A percentile compares a stretch with the other conserved stretches of the same genome.
phyloP scores from a whole-genome alignment of 2,797 vertebrate genomes.

The Triplophysa bombifrons region DNA sequence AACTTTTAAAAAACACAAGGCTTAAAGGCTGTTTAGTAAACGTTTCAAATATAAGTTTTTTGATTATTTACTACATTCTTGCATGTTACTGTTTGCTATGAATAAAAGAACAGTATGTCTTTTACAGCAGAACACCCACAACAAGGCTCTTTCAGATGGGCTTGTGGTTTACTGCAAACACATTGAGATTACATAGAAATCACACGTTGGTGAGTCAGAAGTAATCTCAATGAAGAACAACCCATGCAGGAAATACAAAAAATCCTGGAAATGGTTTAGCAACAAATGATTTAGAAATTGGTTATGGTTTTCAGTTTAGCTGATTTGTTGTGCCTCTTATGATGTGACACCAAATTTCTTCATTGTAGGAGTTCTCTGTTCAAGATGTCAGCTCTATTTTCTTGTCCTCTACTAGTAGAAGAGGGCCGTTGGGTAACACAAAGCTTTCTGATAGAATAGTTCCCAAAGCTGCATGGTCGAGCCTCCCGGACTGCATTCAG shows the following conservation, averaged over 20 bases:
- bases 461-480: constrained; percentile 69
- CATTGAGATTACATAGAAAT: constrained; percentile 5
- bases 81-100: neutral
- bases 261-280: neutral
- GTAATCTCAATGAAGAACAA: constrained; percentile 17
- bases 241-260: neutral
- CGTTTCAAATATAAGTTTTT: neutral
- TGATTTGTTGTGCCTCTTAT: constrained; percentile 48
- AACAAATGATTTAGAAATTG: neutral
- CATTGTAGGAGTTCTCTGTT: constrained; percentile 32
- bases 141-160: neutral
- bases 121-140: constrained; percentile 10
- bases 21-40: neutral
- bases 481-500: constrained; percentile 78
- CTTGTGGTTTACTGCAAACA: constrained; percentile 1
- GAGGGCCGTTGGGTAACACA: constrained; percentile 65
- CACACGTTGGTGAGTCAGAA: constrained; percentile 18
- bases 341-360: constrained; percentile 39
- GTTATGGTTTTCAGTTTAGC: constrained; percentile 1
- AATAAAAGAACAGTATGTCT: neutral
- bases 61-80: neutral
- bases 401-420: constrained; percentile 43
- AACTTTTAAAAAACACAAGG: neutral
- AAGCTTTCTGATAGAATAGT: constrained; percentile 77
- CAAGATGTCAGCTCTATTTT: constrained; percentile 56